Conservation (phyloP, 2,113 vertebrate genomes). For the Dryoscopus gambensis region DNA sequence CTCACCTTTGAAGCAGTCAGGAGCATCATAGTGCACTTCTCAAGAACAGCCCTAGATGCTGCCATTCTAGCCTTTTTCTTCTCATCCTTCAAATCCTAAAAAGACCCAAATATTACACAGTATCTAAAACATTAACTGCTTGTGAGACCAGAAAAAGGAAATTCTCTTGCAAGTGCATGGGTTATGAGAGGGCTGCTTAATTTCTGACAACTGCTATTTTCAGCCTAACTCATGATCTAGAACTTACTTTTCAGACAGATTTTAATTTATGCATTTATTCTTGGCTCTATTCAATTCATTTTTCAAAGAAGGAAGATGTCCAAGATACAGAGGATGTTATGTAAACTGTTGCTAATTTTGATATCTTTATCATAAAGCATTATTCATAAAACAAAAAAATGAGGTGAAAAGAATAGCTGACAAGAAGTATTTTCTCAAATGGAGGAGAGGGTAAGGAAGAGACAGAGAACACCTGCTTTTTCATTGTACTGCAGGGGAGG, state of each 20-base stretch:
- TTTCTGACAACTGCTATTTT: slow-evolving; percentile 7
- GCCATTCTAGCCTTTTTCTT: slow-evolving; percentile 98
- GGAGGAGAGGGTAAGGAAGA: not conserved
- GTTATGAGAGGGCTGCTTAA: not conserved
- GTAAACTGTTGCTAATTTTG: slow-evolving; percentile 2
- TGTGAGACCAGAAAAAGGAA: not conserved
- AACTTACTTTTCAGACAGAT: not conserved
- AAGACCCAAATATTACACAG: not conserved
- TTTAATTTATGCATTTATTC: slow-evolving; percentile 15
- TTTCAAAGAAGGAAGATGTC: not conserved
- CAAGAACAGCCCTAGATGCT: slow-evolving; percentile 91
- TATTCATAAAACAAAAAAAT: not conserved
- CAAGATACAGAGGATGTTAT: not conserved
- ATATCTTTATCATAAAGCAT: not conserved
- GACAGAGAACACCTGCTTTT: not conserved
- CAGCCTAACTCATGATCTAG: not conserved
- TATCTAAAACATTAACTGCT: not conserved
- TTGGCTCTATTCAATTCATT: not conserved
- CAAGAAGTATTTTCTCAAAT: not conserved
- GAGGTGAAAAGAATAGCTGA: not conserved
- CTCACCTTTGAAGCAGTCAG: slow-evolving; percentile 95
- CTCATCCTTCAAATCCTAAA: slow-evolving; percentile 95
- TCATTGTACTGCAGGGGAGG: not conserved
- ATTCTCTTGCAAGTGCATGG: not conserved
- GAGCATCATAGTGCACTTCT: slow-evolving; percentile 99